Evolutionary conservation across 2,888 invertebrate genomes (phyloP).

Genomic region (Xanthorhoe designata): DNA sequence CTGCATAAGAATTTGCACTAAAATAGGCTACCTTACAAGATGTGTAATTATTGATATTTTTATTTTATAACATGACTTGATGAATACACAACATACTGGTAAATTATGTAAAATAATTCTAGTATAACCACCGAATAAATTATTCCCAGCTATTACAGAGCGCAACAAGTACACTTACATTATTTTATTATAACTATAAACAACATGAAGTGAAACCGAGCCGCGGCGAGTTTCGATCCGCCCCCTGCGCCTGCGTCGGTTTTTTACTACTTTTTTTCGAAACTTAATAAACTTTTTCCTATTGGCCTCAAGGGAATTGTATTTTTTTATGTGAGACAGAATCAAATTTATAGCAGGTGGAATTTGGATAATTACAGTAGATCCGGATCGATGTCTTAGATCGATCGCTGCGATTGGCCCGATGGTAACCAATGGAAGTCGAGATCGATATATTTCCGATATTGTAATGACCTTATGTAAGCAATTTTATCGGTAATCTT

Average conservation of each 20-base stretch:
- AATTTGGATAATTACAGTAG: slow-evolving; percentile 61
- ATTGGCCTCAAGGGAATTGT: slow-evolving; percentile 80
- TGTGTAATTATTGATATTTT: neutral
- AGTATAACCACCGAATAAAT: neutral
- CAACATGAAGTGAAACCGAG: slow-evolving; percentile 68
- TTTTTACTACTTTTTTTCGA: slow-evolving; percentile 66
- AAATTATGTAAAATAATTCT: neutral
- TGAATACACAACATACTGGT: neutral
- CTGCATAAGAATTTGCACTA: slow-evolving; percentile 32
- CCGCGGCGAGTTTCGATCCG: slow-evolving; percentile 68
- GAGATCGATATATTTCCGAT: slow-evolving; percentile 49
- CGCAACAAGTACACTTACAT: slow-evolving; percentile 40
- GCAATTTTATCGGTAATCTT: neutral
- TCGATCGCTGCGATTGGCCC: slow-evolving; percentile 53
- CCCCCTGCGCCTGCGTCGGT: slow-evolving; percentile 70
- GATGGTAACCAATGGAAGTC: slow-evolving; percentile 58
- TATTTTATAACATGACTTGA: neutral
- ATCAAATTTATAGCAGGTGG: slow-evolving; percentile 83
- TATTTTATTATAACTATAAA: slow-evolving; percentile 65
- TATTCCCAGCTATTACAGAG: slow-evolving; percentile 20
- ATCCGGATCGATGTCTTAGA: slow-evolving; percentile 58
- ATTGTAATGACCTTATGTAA: neutral
- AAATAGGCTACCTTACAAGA: slow-evolving; percentile 15
- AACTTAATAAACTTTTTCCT: slow-evolving; percentile 80
- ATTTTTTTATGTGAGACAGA: slow-evolving; percentile 62